These are phyloP conservation scores for Sebastes minor DNA, from an alignment of 2,797 vertebrate species.

Conservation along the genomic window DNA sequence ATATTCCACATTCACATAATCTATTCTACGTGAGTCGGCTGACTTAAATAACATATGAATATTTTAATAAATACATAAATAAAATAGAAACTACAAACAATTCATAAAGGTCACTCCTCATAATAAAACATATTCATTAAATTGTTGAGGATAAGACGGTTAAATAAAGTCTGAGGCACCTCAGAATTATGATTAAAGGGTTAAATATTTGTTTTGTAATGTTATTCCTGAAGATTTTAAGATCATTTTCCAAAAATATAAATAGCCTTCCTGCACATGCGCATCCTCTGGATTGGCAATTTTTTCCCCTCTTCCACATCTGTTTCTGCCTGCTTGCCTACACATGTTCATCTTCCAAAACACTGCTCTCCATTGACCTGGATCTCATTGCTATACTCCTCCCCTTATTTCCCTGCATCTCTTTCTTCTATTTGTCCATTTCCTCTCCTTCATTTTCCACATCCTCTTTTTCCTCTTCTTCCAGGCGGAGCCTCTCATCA, in stretches of 20 bases:
- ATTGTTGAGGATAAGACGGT: background rate
- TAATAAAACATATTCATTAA: background rate
- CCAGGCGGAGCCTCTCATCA: slow-evolving; percentile 96
- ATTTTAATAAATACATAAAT: background rate
- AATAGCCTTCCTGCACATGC: background rate
- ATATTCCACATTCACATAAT: background rate
- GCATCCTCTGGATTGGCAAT: background rate
- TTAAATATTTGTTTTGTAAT: background rate
- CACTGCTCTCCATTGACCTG: background rate
- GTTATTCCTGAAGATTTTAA: background rate
- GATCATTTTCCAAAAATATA: background rate
- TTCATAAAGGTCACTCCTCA: background rate
- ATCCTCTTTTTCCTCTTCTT: background rate
- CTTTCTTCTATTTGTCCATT: background rate
- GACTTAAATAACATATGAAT: background rate
- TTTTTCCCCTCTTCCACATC: background rate
- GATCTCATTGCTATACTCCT: background rate
- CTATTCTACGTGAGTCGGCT: background rate
- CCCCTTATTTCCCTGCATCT: background rate
- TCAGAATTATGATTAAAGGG: background rate
- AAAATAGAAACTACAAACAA: background rate
- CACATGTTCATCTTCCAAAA: background rate
- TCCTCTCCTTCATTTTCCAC: background rate
- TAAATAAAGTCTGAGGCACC: background rate
- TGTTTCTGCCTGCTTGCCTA: background rate